Evolutionary conservation across 1,140 invertebrate species (phyloP), one percentile per base, ranked within the genome.

Genomic region (Eulimnadia texana): DNA sequence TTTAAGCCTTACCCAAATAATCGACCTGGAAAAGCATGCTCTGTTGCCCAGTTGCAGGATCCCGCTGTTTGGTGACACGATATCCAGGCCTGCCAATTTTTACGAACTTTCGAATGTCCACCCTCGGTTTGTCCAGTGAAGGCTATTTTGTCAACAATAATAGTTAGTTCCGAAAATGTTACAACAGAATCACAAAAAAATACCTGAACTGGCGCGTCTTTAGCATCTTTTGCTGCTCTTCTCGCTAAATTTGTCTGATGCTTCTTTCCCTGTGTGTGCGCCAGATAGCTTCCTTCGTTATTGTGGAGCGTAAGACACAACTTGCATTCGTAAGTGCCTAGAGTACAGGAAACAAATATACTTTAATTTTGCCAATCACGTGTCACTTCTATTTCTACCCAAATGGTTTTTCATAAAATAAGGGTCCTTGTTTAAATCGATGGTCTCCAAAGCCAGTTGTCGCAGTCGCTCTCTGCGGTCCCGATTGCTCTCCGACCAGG

Each of bases 251-350:
- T 99, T 0, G 93, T 90, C 74, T 99, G 97, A 88, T 99, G 97
- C 69, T 99, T 99, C 72, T 99, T 99, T n/a, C 97, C 97, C 75
- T 99, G 97, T 0, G 97, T 99, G 69, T 99, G 97, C 13, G 97
- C 96, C 67, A 99, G 78, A 71, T 99, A 99, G 71, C 93, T 98
- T 2, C 96, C 97, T 76, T 99, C 97, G 78, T 99, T 99, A 69
- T 99, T 99, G 71, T 99, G 97, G 13, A 99, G 77, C 1, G 97
- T 99, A 19, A 99, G 73, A 80, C 97, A 99, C 0, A 99, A 74
- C 78, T 99, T 99, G 73, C 97, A 99, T 76, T 99, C 97, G 77
- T 99, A 99, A 1, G 96, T 97, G 0, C 93, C 84, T 85, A 68
- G 49, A 76, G 77, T 68, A 65, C 58, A 66, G 50, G 64, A 56